These are phyloP conservation scores for Salmo trutta DNA, from an alignment of 2,797 vertebrate genomes.

Conservation along the genomic window DNA sequence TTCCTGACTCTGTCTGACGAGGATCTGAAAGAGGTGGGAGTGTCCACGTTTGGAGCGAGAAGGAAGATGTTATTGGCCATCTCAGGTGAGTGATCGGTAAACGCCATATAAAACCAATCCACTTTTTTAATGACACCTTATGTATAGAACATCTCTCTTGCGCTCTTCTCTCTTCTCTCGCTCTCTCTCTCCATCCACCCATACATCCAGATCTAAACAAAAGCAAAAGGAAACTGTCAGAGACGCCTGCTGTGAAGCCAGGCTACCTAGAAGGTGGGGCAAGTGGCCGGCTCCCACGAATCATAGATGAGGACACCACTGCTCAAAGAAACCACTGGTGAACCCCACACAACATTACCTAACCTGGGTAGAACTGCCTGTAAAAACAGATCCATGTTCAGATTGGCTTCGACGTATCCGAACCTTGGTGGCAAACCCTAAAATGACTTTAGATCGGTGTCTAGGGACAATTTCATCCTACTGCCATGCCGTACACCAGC, in stretches of 20 bases:
- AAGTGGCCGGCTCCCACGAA: slow-evolving; percentile 78
- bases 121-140: neutral
- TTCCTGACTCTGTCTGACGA: slow-evolving; percentile 83
- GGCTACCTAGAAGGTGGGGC: slow-evolving; percentile 81
- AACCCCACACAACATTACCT: slow-evolving; percentile 28
- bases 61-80: slow-evolving; percentile 83
- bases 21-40: slow-evolving; percentile 82
- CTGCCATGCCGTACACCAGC: slow-evolving; percentile 37
- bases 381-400: neutral
- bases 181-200: neutral
- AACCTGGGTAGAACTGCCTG: neutral
- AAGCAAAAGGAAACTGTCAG: slow-evolving; percentile 70
- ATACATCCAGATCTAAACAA: slow-evolving; percentile 63
- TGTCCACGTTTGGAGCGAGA: slow-evolving; percentile 80
- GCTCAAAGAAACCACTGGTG: slow-evolving; percentile 76
- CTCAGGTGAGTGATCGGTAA: slow-evolving; percentile 65
- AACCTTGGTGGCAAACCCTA: neutral
- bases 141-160: neutral
- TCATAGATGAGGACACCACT: slow-evolving; percentile 67
- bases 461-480: slow-evolving; percentile 1
- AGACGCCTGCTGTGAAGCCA: slow-evolving; percentile 67
- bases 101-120: neutral
- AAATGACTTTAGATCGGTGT: neutral
- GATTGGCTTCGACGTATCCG: neutral
- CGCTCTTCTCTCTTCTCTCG: too few relatives aligned